Conservation (phyloP, 1,140 invertebrate species). For the Drosophila seguyi region DNA sequence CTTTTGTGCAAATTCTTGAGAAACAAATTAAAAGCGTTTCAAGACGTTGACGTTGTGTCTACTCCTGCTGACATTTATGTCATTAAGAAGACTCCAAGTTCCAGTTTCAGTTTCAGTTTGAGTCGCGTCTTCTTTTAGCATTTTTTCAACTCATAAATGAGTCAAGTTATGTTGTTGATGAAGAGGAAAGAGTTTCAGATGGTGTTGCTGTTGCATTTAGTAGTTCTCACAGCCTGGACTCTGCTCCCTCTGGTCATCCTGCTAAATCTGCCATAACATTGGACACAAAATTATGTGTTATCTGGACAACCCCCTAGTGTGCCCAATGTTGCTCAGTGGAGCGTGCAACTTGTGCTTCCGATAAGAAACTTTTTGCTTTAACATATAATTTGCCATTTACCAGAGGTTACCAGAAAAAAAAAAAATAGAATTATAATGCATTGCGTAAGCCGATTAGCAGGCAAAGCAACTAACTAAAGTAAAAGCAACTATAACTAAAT, state of each 20-base stretch:
- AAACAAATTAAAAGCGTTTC: constrained; percentile 62
- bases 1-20: constrained; percentile 60
- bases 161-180: constrained; percentile 12
- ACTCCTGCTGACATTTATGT: constrained; percentile 27
- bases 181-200: constrained; percentile 5
- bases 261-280: constrained; percentile 44
- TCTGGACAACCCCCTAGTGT: background rate
- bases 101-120: too few relatives aligned
- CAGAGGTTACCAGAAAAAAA: too few relatives aligned
- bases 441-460: constrained; percentile 69
- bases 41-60: constrained; percentile 32
- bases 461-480: constrained; percentile 3
- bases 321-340: constrained; percentile 29
- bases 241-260: constrained; percentile 5
- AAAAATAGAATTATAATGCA: constrained; percentile 26
- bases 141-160: constrained; percentile 28
- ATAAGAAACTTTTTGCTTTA: constrained; percentile 15
- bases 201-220: background rate
- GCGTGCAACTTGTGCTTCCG: constrained; percentile 35
- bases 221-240: background rate
- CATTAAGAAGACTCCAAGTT: constrained; percentile 23
- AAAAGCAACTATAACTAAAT: constrained; percentile 40
- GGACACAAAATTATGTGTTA: constrained; percentile 49
- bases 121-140: too few relatives aligned
- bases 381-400: constrained; percentile 51